phyloP scores from a whole-genome alignment of 2,797 vertebrate species.

The Decapterus maruadsi region DNA sequence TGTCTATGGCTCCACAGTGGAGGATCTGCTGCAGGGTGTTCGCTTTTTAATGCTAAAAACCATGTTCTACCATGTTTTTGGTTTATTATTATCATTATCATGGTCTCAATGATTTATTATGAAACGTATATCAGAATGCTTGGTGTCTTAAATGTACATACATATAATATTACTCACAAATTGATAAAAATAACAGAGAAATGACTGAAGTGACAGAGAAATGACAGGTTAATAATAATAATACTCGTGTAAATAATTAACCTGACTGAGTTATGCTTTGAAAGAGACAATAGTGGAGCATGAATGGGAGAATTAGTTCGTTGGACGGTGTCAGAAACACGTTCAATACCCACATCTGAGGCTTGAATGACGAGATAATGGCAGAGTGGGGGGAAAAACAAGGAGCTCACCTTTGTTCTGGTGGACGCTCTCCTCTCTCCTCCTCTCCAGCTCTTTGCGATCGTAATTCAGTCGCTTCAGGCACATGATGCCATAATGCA shows the following conservation, averaged over 20 bases:
- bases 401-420: constrained; percentile 89
- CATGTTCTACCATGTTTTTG: no score
- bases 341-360: neutral
- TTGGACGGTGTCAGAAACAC: neutral
- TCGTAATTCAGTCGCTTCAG: constrained; percentile 95
- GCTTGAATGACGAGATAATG: constrained; percentile 17
- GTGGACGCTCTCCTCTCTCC: constrained; percentile 91
- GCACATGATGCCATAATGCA: constrained; percentile 97
- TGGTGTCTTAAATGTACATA: no score
- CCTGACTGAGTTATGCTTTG: constrained; percentile 9
- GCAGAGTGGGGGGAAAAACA: neutral
- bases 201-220: neutral
- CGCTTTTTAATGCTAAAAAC: no score
- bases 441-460: constrained; percentile 93
- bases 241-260: neutral
- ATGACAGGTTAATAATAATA: neutral
- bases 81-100: no score
- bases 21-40: no score
- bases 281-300: neutral
- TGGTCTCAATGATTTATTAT: no score
- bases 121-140: no score
- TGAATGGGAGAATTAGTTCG: constrained; percentile 23
- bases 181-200: neutral
- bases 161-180: neutral
- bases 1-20: no score